Evolutionary conservation across 2,113 vertebrate genomes (phyloP).

Genomic region (Empidonax alnorum): DNA sequence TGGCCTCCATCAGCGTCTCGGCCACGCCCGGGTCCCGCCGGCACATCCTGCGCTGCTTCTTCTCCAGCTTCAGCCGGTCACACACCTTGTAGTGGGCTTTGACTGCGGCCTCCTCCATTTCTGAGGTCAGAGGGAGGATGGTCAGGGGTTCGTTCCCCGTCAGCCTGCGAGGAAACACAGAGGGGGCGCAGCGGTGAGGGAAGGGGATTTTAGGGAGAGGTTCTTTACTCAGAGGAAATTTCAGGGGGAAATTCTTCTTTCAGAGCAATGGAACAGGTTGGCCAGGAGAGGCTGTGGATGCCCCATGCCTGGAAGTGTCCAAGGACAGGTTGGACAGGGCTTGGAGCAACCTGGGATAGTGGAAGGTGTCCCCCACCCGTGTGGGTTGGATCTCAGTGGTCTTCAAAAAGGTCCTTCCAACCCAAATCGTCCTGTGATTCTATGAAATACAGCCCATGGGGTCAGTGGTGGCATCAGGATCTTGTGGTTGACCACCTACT

Average conservation of each 20-base stretch:
- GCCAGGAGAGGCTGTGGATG: background rate
- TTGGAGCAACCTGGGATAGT: background rate
- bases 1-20: conserved; percentile 93
- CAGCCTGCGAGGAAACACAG: conserved; percentile 76
- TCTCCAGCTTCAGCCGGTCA: conserved; percentile 96
- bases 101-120: conserved; percentile 86
- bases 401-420: background rate
- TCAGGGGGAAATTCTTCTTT: background rate
- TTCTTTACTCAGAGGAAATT: too few species aligned
- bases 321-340: background rate
- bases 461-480: accelerated
- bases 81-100: conserved; percentile 97
- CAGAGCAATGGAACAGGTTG: background rate
- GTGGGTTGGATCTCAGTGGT: background rate
- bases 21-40: conserved; percentile 94
- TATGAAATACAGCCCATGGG: accelerated
- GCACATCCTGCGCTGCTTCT: conserved; percentile 97
- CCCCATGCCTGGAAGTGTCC: background rate
- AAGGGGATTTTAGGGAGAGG: background rate
- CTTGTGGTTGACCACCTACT: background rate
- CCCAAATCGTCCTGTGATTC: background rate
- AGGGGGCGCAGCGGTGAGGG: background rate
- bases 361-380: background rate
- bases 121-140: conserved; percentile 92
- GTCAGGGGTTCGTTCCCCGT: conserved; percentile 96